Evolutionary conservation across 2,888 invertebrate species (phyloP), one percentile per base, ranked within the genome.

Genomic region (Drosophila multiciliata): DNA sequence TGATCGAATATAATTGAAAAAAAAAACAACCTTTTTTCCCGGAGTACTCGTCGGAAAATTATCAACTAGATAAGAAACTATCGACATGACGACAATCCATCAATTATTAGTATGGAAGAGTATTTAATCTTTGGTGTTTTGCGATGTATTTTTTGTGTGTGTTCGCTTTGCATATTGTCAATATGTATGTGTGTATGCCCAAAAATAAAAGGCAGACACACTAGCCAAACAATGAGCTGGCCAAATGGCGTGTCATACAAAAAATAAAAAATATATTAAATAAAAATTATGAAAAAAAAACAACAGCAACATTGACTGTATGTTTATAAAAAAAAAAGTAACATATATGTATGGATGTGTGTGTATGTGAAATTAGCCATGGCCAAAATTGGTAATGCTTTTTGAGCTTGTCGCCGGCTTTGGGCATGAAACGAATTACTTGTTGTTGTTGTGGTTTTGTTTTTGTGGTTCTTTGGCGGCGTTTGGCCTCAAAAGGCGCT

Each of bases 341-440:
- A 45, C 29, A 40, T 29, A 17, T 26, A 33, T 57, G 32, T 49
- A 32, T 35, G 12, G 15, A 17, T 40, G 11, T 66, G 33, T 36
- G 35, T 48, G 53, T 84, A 64, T 82, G 73, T 80, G 75, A 83
- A 80, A 88, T 84, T 84, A 86, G 87, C 75, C 83, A 80, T 76
- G 78, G 83, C 84, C 86, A 83, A 83, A 88, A 76, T 83, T 67
- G 88, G 84, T 73, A 78, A 83, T 81, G 78, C 76, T 78, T 86
- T 88, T 84, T 68, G 78, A 83, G 83, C 83, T 86, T 86, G 83
- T 85, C 68, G 66, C 78, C 88, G 64, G 54, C 59, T 84, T 80
- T 88, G 84, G 84, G 70, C 86, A 88, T 80, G 84, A 82, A 83
- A 61, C 72, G 75, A 79, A 87, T 77, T 87, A 80, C 77, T 82